These are phyloP conservation scores for Xanthia icteritia DNA, from an alignment of 2,888 invertebrate species.

Conservation along the genomic window DNA sequence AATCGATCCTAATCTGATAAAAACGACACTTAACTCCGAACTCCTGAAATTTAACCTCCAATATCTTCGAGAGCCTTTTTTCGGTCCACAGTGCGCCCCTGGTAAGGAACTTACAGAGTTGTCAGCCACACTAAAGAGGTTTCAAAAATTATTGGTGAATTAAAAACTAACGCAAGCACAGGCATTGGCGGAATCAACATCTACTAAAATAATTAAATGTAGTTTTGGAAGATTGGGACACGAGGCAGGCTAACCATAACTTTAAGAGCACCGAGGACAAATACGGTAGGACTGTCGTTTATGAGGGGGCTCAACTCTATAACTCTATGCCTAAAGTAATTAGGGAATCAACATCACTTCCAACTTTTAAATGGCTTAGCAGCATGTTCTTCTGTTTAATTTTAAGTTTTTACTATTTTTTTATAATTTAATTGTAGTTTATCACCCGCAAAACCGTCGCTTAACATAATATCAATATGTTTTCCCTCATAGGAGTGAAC, in stretches of 20 bases:
- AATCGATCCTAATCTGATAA: no score
- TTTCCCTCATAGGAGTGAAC: neutral
- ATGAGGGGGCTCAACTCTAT: neutral
- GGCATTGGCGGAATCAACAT: neutral
- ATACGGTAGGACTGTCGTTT: neutral
- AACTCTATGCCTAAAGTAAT: neutral
- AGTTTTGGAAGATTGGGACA: neutral
- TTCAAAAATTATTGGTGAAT: neutral
- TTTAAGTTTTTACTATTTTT: neutral
- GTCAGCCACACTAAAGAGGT: neutral
- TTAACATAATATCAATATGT: neutral
- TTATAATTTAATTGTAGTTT: neutral
- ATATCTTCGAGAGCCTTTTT: no score
- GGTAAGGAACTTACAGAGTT: neutral
- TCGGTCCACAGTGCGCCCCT: no score
- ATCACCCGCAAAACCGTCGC: neutral
- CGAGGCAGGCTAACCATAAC: no score
- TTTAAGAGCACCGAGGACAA: neutral
- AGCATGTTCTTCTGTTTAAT: neutral
- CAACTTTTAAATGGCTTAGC: neutral
- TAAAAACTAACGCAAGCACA: neutral
- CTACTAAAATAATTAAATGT: neutral
- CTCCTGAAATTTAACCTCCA: no score
- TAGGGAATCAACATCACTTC: neutral
- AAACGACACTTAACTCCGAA: no score